phyloP scores from a whole-genome alignment of 2,113 vertebrate species.

The Mohoua ochrocephala region DNA sequence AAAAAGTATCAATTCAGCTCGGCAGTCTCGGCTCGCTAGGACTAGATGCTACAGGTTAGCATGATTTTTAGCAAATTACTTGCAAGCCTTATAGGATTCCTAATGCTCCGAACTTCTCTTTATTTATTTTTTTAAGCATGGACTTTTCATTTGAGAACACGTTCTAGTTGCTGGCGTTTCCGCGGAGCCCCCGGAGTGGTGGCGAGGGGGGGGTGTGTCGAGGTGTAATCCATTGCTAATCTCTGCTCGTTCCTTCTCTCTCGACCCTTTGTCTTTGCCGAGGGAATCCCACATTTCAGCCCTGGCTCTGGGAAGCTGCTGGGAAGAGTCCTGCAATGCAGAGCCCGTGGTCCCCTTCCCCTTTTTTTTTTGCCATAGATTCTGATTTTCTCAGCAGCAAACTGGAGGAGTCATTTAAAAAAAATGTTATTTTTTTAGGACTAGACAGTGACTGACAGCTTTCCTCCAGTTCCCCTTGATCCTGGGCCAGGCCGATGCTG shows the following conservation, averaged over 20 bases:
- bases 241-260: background rate
- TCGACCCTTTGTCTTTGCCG: conserved; percentile 64
- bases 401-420: background rate
- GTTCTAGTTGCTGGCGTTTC: conserved; percentile 64
- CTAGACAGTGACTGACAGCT: background rate
- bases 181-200: conserved; percentile 47
- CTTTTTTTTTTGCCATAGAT: background rate
- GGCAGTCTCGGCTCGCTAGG: conserved; percentile 64
- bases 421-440: background rate
- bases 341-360: background rate
- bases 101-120: conserved; percentile 71
- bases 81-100: conserved; percentile 74
- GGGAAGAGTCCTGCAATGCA: conserved; percentile 11
- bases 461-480: background rate
- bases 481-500: background rate
- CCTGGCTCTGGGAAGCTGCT: conserved; percentile 43
- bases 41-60: conserved; percentile 81
- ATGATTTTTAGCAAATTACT: conserved; percentile 73
- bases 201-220: conserved; percentile 51
- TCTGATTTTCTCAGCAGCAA: background rate
- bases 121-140: conserved; percentile 83
- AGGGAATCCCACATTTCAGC: conserved; percentile 13
- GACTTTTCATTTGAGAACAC: conserved; percentile 67
- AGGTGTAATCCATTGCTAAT: conserved; percentile 44
- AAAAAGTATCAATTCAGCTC: conserved; percentile 56